Percentiles rank a stretch among this genome's conserved stretches.
phyloP scores from a whole-genome alignment of 2,888 invertebrate species.

The Ectobius pallidus region DNA sequence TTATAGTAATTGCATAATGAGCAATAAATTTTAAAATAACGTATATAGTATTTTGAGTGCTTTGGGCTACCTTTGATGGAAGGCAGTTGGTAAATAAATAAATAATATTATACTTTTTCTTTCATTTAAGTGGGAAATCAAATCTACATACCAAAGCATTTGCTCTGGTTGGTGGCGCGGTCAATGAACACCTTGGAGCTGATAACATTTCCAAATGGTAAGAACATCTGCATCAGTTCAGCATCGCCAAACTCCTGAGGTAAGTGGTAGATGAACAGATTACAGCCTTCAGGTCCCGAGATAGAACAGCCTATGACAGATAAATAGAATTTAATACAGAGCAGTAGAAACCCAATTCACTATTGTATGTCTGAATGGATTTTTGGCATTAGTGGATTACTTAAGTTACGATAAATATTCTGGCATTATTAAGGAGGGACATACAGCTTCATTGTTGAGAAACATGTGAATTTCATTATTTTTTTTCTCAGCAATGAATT shows the following conservation, averaged over 20 bases:
- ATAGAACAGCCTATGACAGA: constrained; percentile 82
- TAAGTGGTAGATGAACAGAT: constrained; percentile 99
- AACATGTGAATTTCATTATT: too few relatives aligned
- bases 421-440: too few relatives aligned
- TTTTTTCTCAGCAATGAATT: too few relatives aligned
- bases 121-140: too few relatives aligned
- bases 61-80: too few relatives aligned
- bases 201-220: constrained; percentile 99
- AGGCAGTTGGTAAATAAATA: too few relatives aligned
- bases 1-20: too few relatives aligned
- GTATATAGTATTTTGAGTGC: too few relatives aligned
- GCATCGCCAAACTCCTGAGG: constrained; percentile 99
- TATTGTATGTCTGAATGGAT: not conserved
- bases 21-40: too few relatives aligned
- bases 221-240: constrained; percentile 99
- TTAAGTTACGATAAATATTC: too few relatives aligned
- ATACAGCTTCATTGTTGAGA: too few relatives aligned
- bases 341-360: not conserved
- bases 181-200: constrained; percentile 99
- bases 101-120: too few relatives aligned
- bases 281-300: constrained; percentile 99
- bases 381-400: not conserved
- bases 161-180: constrained; percentile 99
- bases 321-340: constrained; percentile 27
- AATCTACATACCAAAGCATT: constrained; percentile 94